Conservation (phyloP, 2,113 vertebrate genomes). For the Cyphomyrus plagiostoma region DNA sequence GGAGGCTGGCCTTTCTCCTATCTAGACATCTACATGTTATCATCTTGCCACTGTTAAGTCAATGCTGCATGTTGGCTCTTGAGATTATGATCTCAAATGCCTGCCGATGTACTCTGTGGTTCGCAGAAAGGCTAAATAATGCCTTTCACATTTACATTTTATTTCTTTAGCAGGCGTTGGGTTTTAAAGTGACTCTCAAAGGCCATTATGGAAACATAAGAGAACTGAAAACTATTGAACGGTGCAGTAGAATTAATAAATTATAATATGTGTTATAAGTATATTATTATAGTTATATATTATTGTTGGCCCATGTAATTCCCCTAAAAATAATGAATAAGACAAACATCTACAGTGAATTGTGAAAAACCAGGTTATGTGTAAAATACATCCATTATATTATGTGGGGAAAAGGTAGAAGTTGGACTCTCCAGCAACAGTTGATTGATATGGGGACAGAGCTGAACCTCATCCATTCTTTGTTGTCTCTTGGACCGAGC, state of each 20-base stretch:
- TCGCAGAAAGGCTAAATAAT: background rate
- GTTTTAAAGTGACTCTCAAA: background rate
- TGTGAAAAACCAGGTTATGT: background rate
- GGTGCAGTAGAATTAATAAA: background rate
- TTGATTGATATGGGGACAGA: background rate
- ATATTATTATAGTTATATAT: background rate
- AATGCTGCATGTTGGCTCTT: background rate
- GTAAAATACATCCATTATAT: background rate
- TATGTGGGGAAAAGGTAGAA: background rate
- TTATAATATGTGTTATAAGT: background rate
- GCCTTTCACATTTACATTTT: background rate
- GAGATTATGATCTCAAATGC: background rate
- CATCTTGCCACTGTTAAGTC: background rate
- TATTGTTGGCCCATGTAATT: background rate
- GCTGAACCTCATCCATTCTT: background rate
- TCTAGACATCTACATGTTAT: background rate
- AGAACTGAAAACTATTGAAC: background rate
- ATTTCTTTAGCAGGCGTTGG: background rate
- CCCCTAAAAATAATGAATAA: background rate
- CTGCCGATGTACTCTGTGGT: background rate
- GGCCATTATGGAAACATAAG: background rate
- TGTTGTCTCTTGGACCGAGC: background rate
- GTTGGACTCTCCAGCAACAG: background rate
- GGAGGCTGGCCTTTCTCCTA: background rate
- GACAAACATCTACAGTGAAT: background rate